Evolutionary conservation across 2,888 invertebrate genomes (phyloP), one percentile per base, ranked within the genome.

Genomic region (Alloscopus bannaensis): DNA sequence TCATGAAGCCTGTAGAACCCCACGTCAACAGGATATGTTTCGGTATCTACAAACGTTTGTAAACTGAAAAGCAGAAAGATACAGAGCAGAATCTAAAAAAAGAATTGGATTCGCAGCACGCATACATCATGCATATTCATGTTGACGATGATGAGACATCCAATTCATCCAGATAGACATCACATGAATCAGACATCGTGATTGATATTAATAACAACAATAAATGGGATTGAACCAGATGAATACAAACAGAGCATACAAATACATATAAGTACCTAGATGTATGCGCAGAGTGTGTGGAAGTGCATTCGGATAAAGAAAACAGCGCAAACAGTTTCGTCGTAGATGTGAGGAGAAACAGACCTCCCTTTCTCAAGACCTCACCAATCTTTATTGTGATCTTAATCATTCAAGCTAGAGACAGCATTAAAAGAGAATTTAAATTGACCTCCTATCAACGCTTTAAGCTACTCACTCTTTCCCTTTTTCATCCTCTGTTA

Each of bases 331-430:
- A n/a, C n/a, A 62, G 40, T 62, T 62, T 40, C 40, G 22, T 40
- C 40, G 22, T 24, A 42, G 20, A 22, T 62, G 16, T n/a, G n/a
- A n/a, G n/a, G n/a, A n/a, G n/a, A 3, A 40, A 62, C 11, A 18
- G 40, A 62, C 20, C 52, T 52, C 24, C n/a, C 4, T 52, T 47
- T 24, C 22, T 29, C 40, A 11, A 28, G 40, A 42, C 42, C 20
- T 13, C 22, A 60, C 50, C 75, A 76, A 76, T 69, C 76, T 69
- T 52, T 45, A 70, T 64, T 70, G 70, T 36, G 42, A 77, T 60
- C 77, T 77, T 68, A 77, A 77, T 77, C 77, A 77, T 47, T 77
- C 77, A 70, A 45, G 16, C 36, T 45, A 3, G 29, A 18, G 29
- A 24, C 36, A 18, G 28, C 26, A 26, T 8, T 22, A 68, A 26